Percentiles rank a stretch among this genome's conserved stretches.
Evolutionary conservation across 2,888 invertebrate species (phyloP).

Genomic region (Ryuthela nishihirai): DNA sequence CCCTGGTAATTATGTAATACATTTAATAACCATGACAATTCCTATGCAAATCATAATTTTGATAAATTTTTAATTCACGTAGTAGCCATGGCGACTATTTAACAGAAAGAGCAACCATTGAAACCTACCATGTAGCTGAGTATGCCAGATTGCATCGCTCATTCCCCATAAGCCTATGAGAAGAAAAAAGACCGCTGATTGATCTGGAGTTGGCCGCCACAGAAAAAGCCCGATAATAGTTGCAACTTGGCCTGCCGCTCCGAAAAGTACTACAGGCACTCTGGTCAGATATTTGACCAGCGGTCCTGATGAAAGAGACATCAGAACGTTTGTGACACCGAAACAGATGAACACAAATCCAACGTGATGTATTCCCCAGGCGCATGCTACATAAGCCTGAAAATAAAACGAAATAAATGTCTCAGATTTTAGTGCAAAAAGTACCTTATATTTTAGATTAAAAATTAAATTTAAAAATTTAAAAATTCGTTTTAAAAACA

Average conservation of each 20-base stretch:
- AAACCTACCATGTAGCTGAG: slow-evolving; percentile 88
- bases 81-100: too few species aligned
- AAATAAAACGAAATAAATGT: too few species aligned
- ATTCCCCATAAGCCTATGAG: slow-evolving; percentile 91
- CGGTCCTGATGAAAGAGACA: slow-evolving; percentile 85
- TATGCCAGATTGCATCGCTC: slow-evolving; percentile 94
- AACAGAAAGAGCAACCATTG: too few species aligned
- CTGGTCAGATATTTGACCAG: slow-evolving; percentile 89
- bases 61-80: too few species aligned
- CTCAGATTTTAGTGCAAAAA: too few species aligned
- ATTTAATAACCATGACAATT: too few species aligned
- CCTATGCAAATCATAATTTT: too few species aligned
- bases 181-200: slow-evolving; percentile 75
- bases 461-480: too few species aligned
- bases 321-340: slow-evolving; percentile 87
- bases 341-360: slow-evolving; percentile 97
- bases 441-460: too few species aligned
- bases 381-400: slow-evolving; percentile 80
- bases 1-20: too few species aligned
- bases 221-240: slow-evolving; percentile 74
- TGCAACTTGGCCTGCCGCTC: slow-evolving; percentile 69
- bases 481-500: too few species aligned
- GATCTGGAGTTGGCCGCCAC: slow-evolving; percentile 80
- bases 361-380: slow-evolving; percentile 79
- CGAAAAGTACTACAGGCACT: slow-evolving; percentile 72